Percentiles rank a stretch among this genome's conserved stretches.
Evolutionary conservation across 2,888 invertebrate genomes (phyloP).

Genomic region (Mantis religiosa): DNA sequence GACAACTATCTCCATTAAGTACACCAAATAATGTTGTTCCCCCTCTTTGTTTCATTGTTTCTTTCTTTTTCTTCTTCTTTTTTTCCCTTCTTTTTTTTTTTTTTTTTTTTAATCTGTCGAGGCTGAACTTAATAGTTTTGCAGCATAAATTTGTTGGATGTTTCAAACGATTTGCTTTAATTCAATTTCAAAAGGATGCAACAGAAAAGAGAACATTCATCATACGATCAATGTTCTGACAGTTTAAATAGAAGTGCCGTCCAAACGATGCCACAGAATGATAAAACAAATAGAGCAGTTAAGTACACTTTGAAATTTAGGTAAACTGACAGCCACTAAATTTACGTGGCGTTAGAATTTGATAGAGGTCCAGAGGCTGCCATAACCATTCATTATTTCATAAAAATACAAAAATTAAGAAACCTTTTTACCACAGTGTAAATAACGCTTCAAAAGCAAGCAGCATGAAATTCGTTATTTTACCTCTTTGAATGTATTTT

Average conservation of each 20-base stretch:
- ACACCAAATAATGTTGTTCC: too few relatives aligned
- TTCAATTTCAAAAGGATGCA: too few relatives aligned
- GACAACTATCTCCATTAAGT: too few relatives aligned
- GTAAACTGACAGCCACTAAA: not conserved
- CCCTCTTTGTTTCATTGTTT: too few relatives aligned
- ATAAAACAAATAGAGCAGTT: not conserved
- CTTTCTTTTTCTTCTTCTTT: too few relatives aligned
- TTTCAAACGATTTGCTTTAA: too few relatives aligned
- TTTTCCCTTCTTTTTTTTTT: too few relatives aligned
- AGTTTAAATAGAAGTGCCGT: not conserved
- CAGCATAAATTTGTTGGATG: too few relatives aligned
- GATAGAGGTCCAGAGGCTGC: not conserved
- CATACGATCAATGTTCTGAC: not conserved
- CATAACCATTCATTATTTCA: not conserved
- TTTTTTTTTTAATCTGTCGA: too few relatives aligned
- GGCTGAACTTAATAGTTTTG: too few relatives aligned
- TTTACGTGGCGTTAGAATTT: not conserved
- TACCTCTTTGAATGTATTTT: not conserved
- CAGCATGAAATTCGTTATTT: not conserved
- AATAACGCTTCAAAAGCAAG: not conserved
- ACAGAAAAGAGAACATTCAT: too few relatives aligned
- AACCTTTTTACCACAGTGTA: not conserved
- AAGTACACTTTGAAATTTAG: not conserved
- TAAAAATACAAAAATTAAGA: not conserved
- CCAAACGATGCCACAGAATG: not conserved